Evolutionary conservation across 2,797 vertebrate species (phyloP), one percentile per base, ranked within the genome.

Genomic region (Arnoldichthys spilopterus): DNA sequence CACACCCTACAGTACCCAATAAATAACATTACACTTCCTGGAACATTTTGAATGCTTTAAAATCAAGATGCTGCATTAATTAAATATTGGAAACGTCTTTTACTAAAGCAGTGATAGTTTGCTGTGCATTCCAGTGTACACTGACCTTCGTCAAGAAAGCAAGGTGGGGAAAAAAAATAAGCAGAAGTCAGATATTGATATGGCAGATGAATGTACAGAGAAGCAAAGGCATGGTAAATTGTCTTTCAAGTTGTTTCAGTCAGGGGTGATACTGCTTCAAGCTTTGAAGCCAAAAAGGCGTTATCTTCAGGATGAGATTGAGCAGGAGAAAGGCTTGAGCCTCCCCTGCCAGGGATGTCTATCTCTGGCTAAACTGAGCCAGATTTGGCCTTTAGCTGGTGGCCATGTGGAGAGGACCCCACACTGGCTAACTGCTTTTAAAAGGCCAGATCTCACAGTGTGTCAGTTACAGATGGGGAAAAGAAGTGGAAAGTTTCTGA

Each of bases 351-450:
- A 84, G 34, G 79, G 85, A 80, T 90, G 85, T 82, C 85, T 90
- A 93, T 92, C 85, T 91, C 76, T 79, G 81, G 78, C 88, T 76
- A 87, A 88, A 92, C 82, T 84, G 86, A 85, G 63, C 82, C 83
- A 85, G 87, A 86, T 88, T 84, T 92, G 87, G 87, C 92, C 90
- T 91, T 92, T 92, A 63, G 73, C 82, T 82, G 64, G 78, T 86
- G 80, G 85, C 88, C 85, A 79, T 72, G 51, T 84, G 90, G 86
- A 79, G 86, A 81, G 76, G 63, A 84, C 53, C 86, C 84, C 86
- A 85, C 81, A 69, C 85, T 22, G 84, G 73, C 79, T 53, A 79
- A 87, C 88, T 80, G 83, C 76, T 88, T 91, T 90, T 85, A 86
- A 92, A 92, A 89, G 75, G 85, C 80, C 84, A 85, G 80, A 83